Evolutionary conservation across 2,888 invertebrate genomes (phyloP), one percentile per base, ranked within the genome.

Genomic region (Eugnorisma glareosa): DNA sequence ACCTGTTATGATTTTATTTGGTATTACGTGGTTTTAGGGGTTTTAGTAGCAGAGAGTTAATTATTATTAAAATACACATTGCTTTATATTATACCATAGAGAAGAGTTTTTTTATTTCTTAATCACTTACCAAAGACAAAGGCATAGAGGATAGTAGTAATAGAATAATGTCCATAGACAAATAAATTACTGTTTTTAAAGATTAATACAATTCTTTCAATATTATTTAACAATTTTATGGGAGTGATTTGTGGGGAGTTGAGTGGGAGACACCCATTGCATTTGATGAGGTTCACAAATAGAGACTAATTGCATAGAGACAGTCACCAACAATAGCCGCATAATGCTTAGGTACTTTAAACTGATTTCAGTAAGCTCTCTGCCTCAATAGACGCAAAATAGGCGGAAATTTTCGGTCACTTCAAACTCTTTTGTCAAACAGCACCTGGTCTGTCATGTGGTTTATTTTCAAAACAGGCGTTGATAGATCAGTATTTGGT

Each of bases 221-320:
- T n/a, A n/a, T n/a, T n/a, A n/a, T n/a, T n/a, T n/a, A n/a, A n/a
- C n/a, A n/a, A n/a, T n/a, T 70, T 73, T 57, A 73, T 59, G 18
- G 59, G 4, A 61, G 78, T 78, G 74, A 82, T 85, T 84, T 74
- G 85, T 67, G 28, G 76, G 6, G 13, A 59, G 76, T 75, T 71
- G 24, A 74, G 31, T 70, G 40, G 15, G 15, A 71, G 28, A 45
- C 10, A 40, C 28, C 28, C 31, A 63, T 61, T 18, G 43, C 31
- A 57, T 68, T 54, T 70, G 51, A 82, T 51, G 66, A 54, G 48
- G 13, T 48, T 59, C 21, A 54, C 48, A 69, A 82, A 72, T 71
- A 77, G 11, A 48, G 13, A 35, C 15, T 82, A 73, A 73, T 68
- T 70, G 21, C 40, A 37, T 35, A 24, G 37, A 64, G 6, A 54